These are phyloP conservation scores for Brachystomella parvula DNA, from an alignment of 1,140 invertebrate species.

Conservation along the genomic window DNA sequence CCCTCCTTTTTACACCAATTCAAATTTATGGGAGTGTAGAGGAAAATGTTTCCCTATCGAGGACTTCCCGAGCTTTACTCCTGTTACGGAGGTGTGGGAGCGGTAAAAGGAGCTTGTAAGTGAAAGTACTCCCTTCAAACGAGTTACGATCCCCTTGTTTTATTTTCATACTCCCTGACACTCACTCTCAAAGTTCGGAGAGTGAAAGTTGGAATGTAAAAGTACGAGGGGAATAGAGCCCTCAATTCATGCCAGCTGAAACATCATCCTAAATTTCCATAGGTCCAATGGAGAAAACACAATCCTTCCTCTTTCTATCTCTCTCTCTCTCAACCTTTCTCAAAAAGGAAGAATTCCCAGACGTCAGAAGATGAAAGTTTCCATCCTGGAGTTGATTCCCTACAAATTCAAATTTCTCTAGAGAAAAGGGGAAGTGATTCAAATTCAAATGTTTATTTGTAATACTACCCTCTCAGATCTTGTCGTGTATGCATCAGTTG, in stretches of 20 bases:
- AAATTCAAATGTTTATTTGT: not conserved
- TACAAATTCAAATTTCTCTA: not conserved
- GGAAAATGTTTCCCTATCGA: not conserved
- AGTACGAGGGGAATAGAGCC: not conserved
- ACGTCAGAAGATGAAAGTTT: not conserved
- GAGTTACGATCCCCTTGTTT: not conserved
- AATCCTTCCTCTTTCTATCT: no score
- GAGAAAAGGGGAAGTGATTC: not conserved
- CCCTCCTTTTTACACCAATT: not conserved
- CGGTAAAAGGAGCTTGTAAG: no score
- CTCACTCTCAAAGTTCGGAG: not conserved
- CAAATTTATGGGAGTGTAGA: not conserved
- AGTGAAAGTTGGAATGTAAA: not conserved
- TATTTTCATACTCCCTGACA: not conserved
- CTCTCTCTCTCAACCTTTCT: not conserved
- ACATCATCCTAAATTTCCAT: not conserved
- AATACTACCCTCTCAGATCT: no score
- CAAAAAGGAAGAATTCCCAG: not conserved
- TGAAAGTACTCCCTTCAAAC: no score
- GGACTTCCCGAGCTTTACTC: not conserved
- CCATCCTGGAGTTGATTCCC: not conserved
- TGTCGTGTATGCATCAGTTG: no score
- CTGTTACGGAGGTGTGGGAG: no score
- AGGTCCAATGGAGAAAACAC: not conserved
- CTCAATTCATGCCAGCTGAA: not conserved